These are phyloP conservation scores for Phymastichus coffea DNA, from an alignment of 1,140 invertebrate genomes.

Conservation along the genomic window DNA sequence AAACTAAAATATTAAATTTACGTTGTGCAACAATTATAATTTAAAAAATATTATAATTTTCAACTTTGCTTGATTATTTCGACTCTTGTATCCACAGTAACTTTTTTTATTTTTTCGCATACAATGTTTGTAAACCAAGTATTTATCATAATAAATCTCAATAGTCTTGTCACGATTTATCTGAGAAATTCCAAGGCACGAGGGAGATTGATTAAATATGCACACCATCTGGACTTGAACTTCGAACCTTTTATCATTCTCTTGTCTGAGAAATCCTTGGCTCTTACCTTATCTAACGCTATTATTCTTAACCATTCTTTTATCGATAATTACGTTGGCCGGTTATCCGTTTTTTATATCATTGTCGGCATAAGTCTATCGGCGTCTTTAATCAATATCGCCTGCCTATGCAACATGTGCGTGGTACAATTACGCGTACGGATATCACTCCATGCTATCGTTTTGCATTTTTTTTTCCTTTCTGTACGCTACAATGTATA, in stretches of 20 bases:
- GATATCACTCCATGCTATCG: not conserved
- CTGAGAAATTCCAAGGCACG: no score
- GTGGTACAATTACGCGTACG: not conserved
- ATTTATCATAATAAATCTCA: no score
- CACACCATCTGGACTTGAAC: conserved; percentile 20
- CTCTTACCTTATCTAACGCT: not conserved
- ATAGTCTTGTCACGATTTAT: no score
- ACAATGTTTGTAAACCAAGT: no score
- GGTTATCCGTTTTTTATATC: conserved; percentile 4
- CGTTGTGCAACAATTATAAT: no score
- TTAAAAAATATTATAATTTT: no score
- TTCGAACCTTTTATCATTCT: conserved; percentile 13
- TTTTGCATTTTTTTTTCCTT: not conserved
- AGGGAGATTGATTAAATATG: no score
- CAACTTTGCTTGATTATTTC: no score
- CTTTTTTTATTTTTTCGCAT: no score
- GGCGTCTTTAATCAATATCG: conserved; percentile 14
- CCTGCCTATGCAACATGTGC: not conserved
- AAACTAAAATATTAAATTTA: no score
- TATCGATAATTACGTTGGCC: not conserved
- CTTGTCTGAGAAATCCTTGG: not conserved
- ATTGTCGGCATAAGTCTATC: not conserved
- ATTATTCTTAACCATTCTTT: not conserved
- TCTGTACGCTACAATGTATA: not conserved
- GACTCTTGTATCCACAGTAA: no score